phyloP scores from a whole-genome alignment of 2,797 vertebrate species.

The Aplochiton taeniatus region DNA sequence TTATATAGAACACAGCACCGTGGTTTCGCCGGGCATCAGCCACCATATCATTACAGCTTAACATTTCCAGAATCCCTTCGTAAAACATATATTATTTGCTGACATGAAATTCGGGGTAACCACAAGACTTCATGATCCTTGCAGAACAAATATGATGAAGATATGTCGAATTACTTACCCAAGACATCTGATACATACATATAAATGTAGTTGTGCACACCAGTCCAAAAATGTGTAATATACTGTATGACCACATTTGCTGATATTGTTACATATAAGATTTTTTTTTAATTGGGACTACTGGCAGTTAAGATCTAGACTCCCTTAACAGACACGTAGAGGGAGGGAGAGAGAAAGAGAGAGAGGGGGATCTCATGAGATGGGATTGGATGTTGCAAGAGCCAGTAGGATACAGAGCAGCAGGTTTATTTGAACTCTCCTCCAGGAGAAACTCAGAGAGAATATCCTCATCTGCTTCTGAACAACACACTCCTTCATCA shows the following conservation, averaged over 20 bases:
- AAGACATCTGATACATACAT: conserved; percentile 22
- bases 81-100: conserved; percentile 72
- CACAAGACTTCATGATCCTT: conserved; percentile 50
- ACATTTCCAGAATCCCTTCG: conserved; percentile 65
- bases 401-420: conserved; percentile 33
- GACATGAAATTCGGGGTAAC: conserved; percentile 62
- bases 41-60: conserved; percentile 66
- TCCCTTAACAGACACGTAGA: neutral
- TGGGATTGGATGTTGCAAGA: conserved; percentile 47
- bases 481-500: conserved; percentile 52
- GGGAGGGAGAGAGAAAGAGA: neutral
- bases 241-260: conserved; percentile 56
- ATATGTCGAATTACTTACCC: conserved; percentile 45
- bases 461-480: conserved; percentile 60
- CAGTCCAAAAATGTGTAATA: conserved; percentile 48
- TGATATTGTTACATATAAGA: conserved; percentile 52
- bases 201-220: conserved; percentile 15
- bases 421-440: conserved; percentile 75
- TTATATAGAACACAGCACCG: conserved; percentile 42
- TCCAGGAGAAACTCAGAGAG: conserved; percentile 52
- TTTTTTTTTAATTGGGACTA: conserved; percentile 32
- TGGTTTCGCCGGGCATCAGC: conserved; percentile 62
- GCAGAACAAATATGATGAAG: conserved; percentile 61
- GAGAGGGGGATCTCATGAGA: neutral
- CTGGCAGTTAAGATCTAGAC: neutral